Evolutionary conservation across 1,140 invertebrate genomes (phyloP).

Genomic region (Drosophila auraria): DNA sequence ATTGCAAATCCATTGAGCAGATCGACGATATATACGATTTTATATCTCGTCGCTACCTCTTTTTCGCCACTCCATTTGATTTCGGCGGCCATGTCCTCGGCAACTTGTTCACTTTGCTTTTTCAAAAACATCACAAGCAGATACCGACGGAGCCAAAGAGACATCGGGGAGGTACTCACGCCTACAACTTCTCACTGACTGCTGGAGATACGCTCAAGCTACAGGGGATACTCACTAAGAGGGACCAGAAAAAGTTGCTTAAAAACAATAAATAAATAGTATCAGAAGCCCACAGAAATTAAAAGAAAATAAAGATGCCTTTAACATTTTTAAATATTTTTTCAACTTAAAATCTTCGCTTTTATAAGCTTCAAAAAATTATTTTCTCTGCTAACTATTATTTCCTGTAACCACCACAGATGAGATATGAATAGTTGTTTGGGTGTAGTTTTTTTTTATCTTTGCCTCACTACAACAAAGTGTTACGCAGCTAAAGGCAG

Average conservation of each 20-base stretch:
- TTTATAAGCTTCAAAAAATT: background rate
- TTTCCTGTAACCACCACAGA: slow-evolving; percentile 11
- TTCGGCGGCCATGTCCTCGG: slow-evolving; percentile 59
- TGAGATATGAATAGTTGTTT: slow-evolving; percentile 50
- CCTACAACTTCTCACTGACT: slow-evolving; percentile 61
- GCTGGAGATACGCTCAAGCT: slow-evolving; percentile 14
- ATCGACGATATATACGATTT: slow-evolving; percentile 26
- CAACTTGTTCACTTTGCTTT: slow-evolving; percentile 61
- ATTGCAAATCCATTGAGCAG: slow-evolving; percentile 55
- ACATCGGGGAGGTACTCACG: slow-evolving; percentile 52
- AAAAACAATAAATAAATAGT: background rate
- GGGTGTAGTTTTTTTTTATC: slow-evolving; percentile 20
- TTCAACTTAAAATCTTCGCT: too few relatives aligned
- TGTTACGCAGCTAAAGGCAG: slow-evolving; percentile 53
- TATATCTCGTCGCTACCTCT: slow-evolving; percentile 25
- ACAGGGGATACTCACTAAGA: slow-evolving; percentile 4
- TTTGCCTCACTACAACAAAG: slow-evolving; percentile 48
- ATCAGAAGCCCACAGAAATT: too few relatives aligned
- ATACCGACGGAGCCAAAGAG: slow-evolving; percentile 43
- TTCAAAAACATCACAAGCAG: slow-evolving; percentile 43
- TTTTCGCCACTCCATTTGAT: slow-evolving; percentile 42
- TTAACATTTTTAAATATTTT: too few relatives aligned
- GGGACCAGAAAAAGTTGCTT: background rate
- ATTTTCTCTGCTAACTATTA: background rate
- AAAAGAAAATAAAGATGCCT: too few relatives aligned